These are phyloP conservation scores for Eutolmus rufibarbis DNA, from an alignment of 2,888 invertebrate genomes.

Conservation along the genomic window DNA sequence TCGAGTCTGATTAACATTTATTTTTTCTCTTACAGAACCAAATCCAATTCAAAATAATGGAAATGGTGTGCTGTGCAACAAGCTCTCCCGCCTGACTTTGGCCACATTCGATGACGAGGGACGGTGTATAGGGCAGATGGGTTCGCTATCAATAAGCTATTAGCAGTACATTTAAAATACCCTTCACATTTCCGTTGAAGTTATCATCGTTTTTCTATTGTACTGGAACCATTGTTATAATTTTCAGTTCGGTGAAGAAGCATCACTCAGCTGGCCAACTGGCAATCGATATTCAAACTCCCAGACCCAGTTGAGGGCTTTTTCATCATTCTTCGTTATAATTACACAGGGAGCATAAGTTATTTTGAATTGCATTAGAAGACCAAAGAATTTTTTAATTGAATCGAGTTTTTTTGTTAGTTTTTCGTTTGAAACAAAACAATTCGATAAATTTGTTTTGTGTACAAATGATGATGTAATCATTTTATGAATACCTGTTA, in stretches of 20 bases:
- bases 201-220: background rate
- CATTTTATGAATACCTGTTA: background rate
- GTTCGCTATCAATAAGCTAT: slow-evolving; percentile 79
- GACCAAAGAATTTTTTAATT: background rate
- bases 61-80: slow-evolving; percentile 75
- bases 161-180: slow-evolving; percentile 53
- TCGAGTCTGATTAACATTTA: background rate
- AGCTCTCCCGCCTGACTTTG: slow-evolving; percentile 82
- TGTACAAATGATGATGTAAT: background rate
- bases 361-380: background rate
- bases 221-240: background rate
- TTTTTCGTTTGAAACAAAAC: background rate
- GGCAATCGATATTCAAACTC: background rate
- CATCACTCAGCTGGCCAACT: background rate
- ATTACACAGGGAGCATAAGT: background rate
- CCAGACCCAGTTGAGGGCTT: background rate
- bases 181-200: background rate
- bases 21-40: slow-evolving; percentile 56
- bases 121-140: slow-evolving; percentile 85
- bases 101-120: slow-evolving; percentile 92
- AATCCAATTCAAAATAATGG: slow-evolving; percentile 63
- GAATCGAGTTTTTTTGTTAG: background rate
- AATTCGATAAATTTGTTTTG: background rate
- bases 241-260: background rate
- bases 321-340: background rate